Conservation (phyloP, 2,888 invertebrate species). For the Phasia obesa region DNA sequence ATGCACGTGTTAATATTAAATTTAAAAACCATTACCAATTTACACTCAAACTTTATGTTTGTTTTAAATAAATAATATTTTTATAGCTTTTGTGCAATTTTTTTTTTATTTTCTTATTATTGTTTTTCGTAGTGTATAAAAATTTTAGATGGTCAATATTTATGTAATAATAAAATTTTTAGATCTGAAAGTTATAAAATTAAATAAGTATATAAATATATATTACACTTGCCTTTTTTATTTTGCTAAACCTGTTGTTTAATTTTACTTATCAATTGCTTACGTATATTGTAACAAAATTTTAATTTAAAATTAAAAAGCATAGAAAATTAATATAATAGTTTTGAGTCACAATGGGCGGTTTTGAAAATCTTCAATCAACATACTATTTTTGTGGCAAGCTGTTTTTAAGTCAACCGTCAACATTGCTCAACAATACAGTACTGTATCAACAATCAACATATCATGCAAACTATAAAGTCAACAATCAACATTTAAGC, state of each 20-base stretch:
- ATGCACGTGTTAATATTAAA: no score
- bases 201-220: no score
- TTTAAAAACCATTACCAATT: no score
- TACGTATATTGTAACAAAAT: neutral
- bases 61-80: no score
- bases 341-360: conserved; percentile 17
- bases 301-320: neutral
- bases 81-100: no score
- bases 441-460: conserved; percentile 55
- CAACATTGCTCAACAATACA: conserved; percentile 28
- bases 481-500: conserved; percentile 22
- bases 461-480: neutral
- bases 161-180: no score
- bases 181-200: no score
- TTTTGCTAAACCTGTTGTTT: neutral
- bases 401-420: conserved; percentile 12
- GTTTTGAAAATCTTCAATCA: conserved; percentile 40
- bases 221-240: neutral
- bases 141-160: no score
- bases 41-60: no score
- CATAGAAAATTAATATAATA: neutral
- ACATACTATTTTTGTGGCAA: conserved; percentile 18
- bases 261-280: neutral
- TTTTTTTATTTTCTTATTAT: no score
- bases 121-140: conserved; percentile 29